Base-by-base conservation (phyloP, 2,113 vertebrate genomes). In the Oncorhynchus mykiss region DNA sequence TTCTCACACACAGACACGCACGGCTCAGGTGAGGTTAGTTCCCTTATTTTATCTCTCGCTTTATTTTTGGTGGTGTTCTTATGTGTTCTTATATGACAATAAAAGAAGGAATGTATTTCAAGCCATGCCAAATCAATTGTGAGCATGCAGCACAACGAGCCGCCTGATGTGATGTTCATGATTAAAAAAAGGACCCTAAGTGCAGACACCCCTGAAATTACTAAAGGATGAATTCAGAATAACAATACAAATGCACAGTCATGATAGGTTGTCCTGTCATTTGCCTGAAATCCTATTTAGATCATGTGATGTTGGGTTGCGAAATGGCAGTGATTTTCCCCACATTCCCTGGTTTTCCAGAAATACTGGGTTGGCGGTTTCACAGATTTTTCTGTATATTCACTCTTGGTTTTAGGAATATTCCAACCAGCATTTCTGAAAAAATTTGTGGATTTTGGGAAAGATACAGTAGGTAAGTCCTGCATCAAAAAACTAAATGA, bases 1-100 rank as follows among this genome's bases (percentile, higher is more conserved):
- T 85, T 80, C 24, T 71, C 62, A 65, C 49, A 60, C 81, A 75
- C 74, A 24, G 71, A 54, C 79, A 68, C 11, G n/a, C 27, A 11
- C 48, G 1, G 25, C 64, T 67, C 49, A 76, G 77, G 77, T 75
- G 71, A 77, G 80, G 11, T 60, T 76, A 60, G 6, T 60, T 70
- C 39, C 71, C 11, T 34, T 76, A 64, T 29, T 68, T 29, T 20
- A 48, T 22, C 16, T 12, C 57, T 29, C n/a, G 11, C 39, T 72
- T 16, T 31, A 20, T 39, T 39, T 3, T 22, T n/a, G 14, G 4
- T 39, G 14, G 39, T 22, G n/a, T 22, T 29, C 22, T 14, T 45
- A 3, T 16, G 27, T 13, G 16, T 51, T 68, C 49, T 59, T 31
- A 8, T 45, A 22, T 70, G 6, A 34, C 29, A 8, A 18, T 22